Base-by-base conservation (phyloP, 2,888 invertebrate genomes). In the Trichopoda pennipes region DNA sequence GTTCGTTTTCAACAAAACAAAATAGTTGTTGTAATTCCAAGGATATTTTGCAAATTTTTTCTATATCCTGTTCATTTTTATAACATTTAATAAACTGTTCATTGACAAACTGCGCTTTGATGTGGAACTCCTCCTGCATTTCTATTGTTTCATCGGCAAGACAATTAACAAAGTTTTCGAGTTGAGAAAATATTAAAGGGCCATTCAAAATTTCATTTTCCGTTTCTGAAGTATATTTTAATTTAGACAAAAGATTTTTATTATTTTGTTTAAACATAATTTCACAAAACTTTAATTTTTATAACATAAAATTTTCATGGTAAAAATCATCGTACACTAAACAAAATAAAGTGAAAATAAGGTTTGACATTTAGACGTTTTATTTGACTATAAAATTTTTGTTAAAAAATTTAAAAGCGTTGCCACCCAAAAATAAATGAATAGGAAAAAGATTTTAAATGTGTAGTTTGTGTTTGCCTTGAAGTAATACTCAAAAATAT, bases 61-160 rank as follows among this genome's bases (percentile, higher is more conserved):
- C 51, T 6, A 77, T 23, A 42, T 77, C 28, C 7, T 38, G 21
- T 56, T 77, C 70, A 42, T 77, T 77, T 70, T 28, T 47, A 28
- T 28, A 47, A 32, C n/a, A 32, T 49, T 70, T 38, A 2, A 19
- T 14, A 64, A 77, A 77, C 10, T 70, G 35, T 16, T 77, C 77
- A 42, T 70, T 77, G 1, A 42, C 56, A 63, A 64, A 77, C 28
- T 63, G 9, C 3, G 49, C 12, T 64, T 77, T 77, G 0, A 0
- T 38, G 3, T 28, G 4, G 12, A 77, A 77, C 19, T 77, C 77
- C 23, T 70, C 35, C 1, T 56, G 38, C 28, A 77, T 8, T 1
- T 70, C 63, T 3, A 56, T 1, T 0, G 56, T 56, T 49, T 70
- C 77, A n/a, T 17, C 51, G 10, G 23, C 14, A 0, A 77, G 17